Evolutionary conservation across 2,797 vertebrate species (phyloP).

Genomic region (Pelochelys cantorii): DNA sequence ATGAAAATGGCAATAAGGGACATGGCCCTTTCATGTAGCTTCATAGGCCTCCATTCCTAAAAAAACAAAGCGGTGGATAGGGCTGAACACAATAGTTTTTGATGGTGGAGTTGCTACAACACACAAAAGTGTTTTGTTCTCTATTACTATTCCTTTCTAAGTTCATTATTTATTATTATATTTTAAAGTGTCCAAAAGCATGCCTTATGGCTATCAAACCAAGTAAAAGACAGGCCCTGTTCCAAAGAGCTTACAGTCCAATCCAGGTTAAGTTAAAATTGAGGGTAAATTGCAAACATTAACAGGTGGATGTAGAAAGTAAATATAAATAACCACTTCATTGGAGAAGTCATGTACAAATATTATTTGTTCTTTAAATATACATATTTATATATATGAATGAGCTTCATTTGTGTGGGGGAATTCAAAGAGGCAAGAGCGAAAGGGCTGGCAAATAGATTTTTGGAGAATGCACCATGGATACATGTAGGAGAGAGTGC

Average conservation of each 20-base stretch:
- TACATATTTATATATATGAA: neutral
- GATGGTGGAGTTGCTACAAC: neutral
- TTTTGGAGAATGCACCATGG: neutral
- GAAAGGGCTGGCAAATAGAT: neutral
- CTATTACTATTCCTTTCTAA: neutral
- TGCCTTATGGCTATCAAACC: neutral
- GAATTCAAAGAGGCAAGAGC: neutral
- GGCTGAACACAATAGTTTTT: neutral
- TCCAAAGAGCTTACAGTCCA: neutral
- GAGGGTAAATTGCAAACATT: neutral
- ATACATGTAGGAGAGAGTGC: neutral
- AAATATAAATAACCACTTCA: neutral
- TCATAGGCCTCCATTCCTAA: neutral
- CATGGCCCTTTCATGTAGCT: neutral
- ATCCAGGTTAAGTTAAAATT: neutral
- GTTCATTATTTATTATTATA: neutral
- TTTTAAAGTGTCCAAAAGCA: neutral
- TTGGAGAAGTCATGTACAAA: neutral
- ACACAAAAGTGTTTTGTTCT: neutral
- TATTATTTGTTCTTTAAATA: neutral
- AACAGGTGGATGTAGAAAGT: neutral
- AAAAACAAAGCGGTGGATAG: neutral
- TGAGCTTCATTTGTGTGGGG: neutral
- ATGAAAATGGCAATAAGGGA: neutral
- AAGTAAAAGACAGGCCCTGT: neutral